These are phyloP conservation scores for Ischnura elegans DNA, from an alignment of 2,888 invertebrate genomes.

Conservation along the genomic window DNA sequence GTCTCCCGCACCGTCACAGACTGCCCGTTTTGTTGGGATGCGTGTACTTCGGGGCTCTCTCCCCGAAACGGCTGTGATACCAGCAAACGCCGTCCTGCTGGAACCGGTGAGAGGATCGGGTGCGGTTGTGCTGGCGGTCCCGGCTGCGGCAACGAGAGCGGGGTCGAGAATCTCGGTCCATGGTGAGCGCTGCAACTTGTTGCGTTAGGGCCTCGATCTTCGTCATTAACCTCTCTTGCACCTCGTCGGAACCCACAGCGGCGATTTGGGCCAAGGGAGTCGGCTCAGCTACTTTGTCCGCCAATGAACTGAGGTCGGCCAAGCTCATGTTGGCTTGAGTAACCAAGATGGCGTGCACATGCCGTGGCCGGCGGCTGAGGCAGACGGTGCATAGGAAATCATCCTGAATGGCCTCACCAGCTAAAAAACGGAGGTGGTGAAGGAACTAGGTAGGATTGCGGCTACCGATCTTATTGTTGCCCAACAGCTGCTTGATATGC, in stretches of 20 bases:
- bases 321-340: no score
- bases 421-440: no score
- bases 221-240: slow-evolving; percentile 71
- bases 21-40: background rate
- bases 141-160: background rate
- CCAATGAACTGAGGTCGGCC: background rate
- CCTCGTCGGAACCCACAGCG: no score
- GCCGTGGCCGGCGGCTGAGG: background rate
- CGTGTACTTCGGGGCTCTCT: slow-evolving; percentile 69
- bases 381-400: background rate
- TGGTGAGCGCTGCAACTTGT: slow-evolving; percentile 70
- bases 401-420: background rate
- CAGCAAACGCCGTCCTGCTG: slow-evolving; percentile 69
- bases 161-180: slow-evolving; percentile 69
- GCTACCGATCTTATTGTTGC: slow-evolving; percentile 70
- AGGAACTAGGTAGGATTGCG: slow-evolving; percentile 73
- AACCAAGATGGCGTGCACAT: background rate
- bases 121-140: slow-evolving; percentile 54
- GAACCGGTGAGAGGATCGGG: slow-evolving; percentile 69
- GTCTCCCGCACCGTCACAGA: background rate
- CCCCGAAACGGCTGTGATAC: no score
- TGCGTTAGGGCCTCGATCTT: slow-evolving; percentile 68
- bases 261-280: background rate
- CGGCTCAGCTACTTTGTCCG: background rate
- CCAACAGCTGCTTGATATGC: no score